Evolutionary conservation across 1,140 invertebrate species (phyloP).

Genomic region (Sesamia nonagrioides): DNA sequence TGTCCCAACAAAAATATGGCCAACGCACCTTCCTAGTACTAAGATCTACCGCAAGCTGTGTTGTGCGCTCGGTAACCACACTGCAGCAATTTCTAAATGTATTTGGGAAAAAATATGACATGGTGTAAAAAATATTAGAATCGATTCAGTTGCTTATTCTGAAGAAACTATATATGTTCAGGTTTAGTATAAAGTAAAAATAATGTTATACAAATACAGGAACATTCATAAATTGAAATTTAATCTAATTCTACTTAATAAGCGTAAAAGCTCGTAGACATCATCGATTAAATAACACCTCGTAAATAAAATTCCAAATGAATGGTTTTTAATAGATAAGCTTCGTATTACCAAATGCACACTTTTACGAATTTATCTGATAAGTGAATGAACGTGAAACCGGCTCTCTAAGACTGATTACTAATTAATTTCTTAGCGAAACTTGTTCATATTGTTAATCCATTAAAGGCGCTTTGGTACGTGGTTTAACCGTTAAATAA

Average conservation of each 20-base stretch:
- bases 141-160: no score
- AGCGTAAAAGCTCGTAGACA: background rate
- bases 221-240: no score
- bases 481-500: background rate
- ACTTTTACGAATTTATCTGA: slow-evolving; percentile 23
- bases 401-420: slow-evolving; percentile 1
- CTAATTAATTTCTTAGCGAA: slow-evolving; percentile 13
- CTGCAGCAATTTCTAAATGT: no score
- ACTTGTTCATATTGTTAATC: background rate
- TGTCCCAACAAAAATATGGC: no score
- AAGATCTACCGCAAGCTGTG: no score
- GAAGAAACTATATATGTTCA: no score
- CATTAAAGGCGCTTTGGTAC: background rate
- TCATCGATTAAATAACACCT: slow-evolving; percentile 14
- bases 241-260: background rate
- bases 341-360: slow-evolving; percentile 15
- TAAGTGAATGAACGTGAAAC: slow-evolving; percentile 13
- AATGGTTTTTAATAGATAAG: slow-evolving; percentile 15
- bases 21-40: no score
- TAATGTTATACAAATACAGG: no score
- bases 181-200: no score
- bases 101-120: no score
- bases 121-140: no score
- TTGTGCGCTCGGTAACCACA: no score
- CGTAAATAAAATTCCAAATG: slow-evolving; percentile 1